Base-by-base conservation (phyloP, 2,888 invertebrate genomes). In the Charanyca ferruginea region DNA sequence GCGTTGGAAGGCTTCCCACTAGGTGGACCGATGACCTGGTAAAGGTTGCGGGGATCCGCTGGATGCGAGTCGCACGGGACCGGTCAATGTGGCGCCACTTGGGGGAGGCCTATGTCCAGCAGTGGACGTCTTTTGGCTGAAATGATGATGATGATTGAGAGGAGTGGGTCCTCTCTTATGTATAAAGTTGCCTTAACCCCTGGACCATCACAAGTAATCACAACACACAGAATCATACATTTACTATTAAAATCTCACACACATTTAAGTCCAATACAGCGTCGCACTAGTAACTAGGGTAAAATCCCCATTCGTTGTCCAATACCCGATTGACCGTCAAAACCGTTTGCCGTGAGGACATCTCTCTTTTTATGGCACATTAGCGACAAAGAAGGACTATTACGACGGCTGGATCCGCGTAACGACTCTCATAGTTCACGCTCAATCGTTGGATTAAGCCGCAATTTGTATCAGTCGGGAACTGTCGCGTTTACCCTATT, bases 361-460 rank as follows among this genome's bases (percentile, higher is more conserved):
- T 83, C 74, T 81, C 67, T 83, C 83, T 87, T 87, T 90, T 92
- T 89, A 90, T 90, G 87, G 89, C 86, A 86, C 92, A 93, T 93
- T 93, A 92, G 90, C 89, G 88, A 88, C 88, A 90, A 92, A 93
- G 90, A 90, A 90, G 89, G 90, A 87, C 90, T 88, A 93, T 93
- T 91, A 91, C 87, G 85, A 72, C 82, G 86, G 87, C 84, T 86
- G 89, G 87, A 87, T 88, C 85, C 87, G 79, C 82, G 85, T 92
- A 93, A 93, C 91, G 93, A 93, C 89, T 66, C 81, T 85, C 89
- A 93, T 93, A 93, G 91, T 91, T 94, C 93, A 93, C 90, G 90
- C 91, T 91, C 90, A 91, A 91, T 92, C 92, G 91, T 89, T 83
- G 90, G 91, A 92, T 91, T 92, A 91, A 89, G 91, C 87, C 83